A percentile compares a stretch with the other conserved stretches of the same genome.
Evolutionary conservation across 2,113 vertebrate genomes (phyloP).

Genomic region (Oreochromis spilurus): DNA sequence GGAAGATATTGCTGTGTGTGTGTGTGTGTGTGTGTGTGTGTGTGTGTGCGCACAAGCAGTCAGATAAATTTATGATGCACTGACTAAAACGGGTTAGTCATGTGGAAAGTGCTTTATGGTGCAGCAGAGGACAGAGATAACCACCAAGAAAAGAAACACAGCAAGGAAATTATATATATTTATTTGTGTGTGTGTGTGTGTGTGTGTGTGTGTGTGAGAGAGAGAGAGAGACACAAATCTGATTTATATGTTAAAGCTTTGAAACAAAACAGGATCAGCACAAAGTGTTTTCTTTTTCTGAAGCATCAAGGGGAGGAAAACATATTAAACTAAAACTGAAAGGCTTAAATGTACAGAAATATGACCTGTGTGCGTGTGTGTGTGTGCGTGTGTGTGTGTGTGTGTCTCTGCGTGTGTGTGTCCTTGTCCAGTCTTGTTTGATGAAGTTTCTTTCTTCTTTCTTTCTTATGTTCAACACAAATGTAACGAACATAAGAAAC

Average conservation of each 20-base stretch:
- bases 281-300: not conserved
- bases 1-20: not conserved
- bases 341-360: not conserved
- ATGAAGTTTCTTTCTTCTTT: not conserved
- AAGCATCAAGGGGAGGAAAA: not conserved
- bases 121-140: not conserved
- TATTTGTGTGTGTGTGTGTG: not conserved
- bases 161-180: not conserved
- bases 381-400: rapidly evolving
- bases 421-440: not conserved
- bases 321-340: not conserved
- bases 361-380: not conserved
- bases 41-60: not conserved
- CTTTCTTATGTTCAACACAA: not conserved
- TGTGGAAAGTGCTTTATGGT: not conserved
- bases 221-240: not conserved
- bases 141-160: not conserved
- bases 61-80: slow-evolving; percentile 24
- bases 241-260: not conserved
- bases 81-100: slow-evolving; percentile 5
- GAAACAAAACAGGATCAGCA: not conserved
- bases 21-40: not conserved
- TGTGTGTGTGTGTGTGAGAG: not conserved
- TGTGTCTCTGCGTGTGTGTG: not conserved
- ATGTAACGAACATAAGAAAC: not conserved